Conservation (phyloP, 92 coral and sea anemone genomes). For the Parazoanthus darwini region DNA sequence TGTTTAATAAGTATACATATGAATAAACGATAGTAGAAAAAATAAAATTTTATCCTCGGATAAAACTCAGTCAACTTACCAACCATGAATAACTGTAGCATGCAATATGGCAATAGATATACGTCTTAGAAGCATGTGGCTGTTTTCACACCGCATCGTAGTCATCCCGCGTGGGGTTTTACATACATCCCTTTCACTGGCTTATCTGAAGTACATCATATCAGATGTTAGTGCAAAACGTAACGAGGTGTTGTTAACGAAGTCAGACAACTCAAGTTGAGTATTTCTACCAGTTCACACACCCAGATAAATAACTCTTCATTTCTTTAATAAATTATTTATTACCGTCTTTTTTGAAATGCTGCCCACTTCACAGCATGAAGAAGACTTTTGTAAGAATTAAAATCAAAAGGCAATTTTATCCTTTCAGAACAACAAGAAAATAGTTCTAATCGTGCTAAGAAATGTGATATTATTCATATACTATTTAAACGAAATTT, state of each 20-base stretch:
- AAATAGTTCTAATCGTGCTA: too few species aligned
- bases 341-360: neutral
- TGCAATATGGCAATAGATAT: neutral
- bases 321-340: slow-evolving; percentile 1
- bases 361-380: neutral
- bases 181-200: neutral
- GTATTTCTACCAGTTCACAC: too few species aligned
- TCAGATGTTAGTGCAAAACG: neutral
- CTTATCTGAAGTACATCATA: neutral
- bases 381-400: neutral
- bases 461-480: too few species aligned
- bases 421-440: neutral
- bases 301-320: neutral
- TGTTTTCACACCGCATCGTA: neutral
- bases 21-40: neutral
- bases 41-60: neutral
- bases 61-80: neutral
- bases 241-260: neutral
- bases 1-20: neutral
- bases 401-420: neutral
- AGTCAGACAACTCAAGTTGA: neutral
- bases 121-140: neutral
- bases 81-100: neutral
- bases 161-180: neutral
- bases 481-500: neutral